phyloP scores from a whole-genome alignment of 1,140 invertebrate species.

The Nasonia vitripennis region DNA sequence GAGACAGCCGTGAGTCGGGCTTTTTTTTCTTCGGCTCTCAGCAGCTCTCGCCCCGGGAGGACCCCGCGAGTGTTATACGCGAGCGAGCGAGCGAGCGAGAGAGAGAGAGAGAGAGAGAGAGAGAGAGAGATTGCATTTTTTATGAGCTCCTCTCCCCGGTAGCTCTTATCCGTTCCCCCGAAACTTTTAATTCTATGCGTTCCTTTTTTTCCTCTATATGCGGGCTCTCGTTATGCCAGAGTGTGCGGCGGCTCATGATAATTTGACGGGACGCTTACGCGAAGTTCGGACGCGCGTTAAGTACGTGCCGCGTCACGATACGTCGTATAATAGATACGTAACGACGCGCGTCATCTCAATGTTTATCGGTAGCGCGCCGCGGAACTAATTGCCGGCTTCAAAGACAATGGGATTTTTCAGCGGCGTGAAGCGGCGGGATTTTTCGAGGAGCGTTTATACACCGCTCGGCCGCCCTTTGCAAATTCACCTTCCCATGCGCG shows the following conservation, averaged over 20 bases:
- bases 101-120: no score
- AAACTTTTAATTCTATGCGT: neutral
- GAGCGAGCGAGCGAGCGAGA: neutral
- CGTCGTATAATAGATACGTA: neutral
- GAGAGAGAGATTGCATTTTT: neutral
- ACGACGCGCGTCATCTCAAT: neutral
- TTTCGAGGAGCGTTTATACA: neutral
- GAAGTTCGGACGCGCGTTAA: neutral
- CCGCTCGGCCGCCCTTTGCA: neutral
- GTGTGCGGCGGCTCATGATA: neutral
- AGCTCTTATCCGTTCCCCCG: neutral
- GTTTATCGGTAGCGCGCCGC: neutral
- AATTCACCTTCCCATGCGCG: neutral
- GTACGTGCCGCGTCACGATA: neutral
- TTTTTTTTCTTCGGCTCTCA: neutral
- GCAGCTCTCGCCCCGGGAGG: neutral
- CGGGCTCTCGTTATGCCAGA: neutral
- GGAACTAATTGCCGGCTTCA: neutral
- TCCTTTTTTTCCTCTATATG: neutral
- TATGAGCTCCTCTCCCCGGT: neutral
- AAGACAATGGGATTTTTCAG: neutral
- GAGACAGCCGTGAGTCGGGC: slow-evolving; percentile 4
- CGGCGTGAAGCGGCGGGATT: neutral
- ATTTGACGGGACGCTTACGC: neutral
- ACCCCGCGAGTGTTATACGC: neutral